phyloP scores from a whole-genome alignment of 2,113 vertebrate genomes.

The Chauna torquata region DNA sequence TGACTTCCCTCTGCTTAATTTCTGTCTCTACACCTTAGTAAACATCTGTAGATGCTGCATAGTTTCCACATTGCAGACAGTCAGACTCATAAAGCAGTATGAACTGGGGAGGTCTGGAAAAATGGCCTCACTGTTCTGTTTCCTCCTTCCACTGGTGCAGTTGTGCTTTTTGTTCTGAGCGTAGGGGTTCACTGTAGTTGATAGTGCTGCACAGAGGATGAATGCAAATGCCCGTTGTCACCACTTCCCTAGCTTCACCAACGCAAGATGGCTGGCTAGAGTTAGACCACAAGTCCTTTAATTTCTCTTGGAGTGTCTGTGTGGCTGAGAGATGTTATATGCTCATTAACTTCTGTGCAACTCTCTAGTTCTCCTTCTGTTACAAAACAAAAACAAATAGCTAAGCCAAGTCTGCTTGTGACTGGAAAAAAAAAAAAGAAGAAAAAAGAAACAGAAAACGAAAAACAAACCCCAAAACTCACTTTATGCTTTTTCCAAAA shows the following conservation, averaged over 20 bases:
- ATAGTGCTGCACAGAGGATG: not conserved
- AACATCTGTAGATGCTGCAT: not conserved
- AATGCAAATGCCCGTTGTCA: not conserved
- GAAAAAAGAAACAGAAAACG: not conserved
- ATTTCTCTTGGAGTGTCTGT: not conserved
- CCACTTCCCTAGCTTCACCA: not conserved
- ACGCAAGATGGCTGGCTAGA: not conserved
- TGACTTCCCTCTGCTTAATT: not conserved
- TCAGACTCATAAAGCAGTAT: not conserved
- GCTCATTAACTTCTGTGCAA: not conserved
- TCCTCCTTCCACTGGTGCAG: not conserved
- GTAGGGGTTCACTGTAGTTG: not conserved
- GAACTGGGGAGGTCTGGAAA: not conserved
- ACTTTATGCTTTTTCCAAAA: constrained; percentile 45
- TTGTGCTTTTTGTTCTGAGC: not conserved
- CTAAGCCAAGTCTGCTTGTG: not conserved
- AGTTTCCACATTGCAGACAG: not conserved
- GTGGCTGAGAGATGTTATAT: not conserved
- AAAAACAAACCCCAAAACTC: not conserved
- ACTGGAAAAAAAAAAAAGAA: not conserved
- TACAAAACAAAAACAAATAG: not conserved
- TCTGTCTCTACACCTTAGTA: not conserved
- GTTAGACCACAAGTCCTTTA: not conserved
- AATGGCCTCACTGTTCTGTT: not conserved
- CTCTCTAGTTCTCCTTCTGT: not conserved